Evolutionary conservation across 2,113 vertebrate genomes (phyloP).

Genomic region (Caracal caracal): DNA sequence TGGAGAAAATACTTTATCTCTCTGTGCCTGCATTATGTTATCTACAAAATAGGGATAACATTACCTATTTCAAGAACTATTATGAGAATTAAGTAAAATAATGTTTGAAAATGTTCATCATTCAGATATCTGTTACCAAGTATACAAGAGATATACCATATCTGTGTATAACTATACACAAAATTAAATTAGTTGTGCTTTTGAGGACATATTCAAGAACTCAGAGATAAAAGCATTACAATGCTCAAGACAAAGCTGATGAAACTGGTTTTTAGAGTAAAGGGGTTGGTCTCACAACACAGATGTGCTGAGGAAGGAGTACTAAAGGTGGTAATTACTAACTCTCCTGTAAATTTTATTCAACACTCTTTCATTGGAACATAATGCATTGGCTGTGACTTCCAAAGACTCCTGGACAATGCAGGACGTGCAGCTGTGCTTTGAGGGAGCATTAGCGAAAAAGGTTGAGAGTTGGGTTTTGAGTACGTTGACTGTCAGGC

Average conservation of each 20-base stretch:
- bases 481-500: neutral
- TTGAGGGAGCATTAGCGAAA: neutral
- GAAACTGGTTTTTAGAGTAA: neutral
- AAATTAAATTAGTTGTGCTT: neutral
- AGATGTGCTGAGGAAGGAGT: neutral
- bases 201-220: neutral
- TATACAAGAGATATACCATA: neutral
- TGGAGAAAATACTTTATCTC: neutral
- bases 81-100: neutral
- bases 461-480: neutral
- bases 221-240: neutral
- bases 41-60: neutral
- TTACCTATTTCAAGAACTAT: neutral
- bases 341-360: neutral
- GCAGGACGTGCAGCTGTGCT: neutral
- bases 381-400: neutral
- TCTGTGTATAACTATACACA: neutral
- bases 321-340: neutral
- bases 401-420: neutral
- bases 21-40: neutral
- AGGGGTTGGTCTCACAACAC: neutral
- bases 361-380: too few relatives aligned
- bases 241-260: neutral
- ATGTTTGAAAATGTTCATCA: neutral
- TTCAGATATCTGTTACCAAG: neutral